phyloP scores from a whole-genome alignment of 2,113 vertebrate species.

The Lycaon pictus region DNA sequence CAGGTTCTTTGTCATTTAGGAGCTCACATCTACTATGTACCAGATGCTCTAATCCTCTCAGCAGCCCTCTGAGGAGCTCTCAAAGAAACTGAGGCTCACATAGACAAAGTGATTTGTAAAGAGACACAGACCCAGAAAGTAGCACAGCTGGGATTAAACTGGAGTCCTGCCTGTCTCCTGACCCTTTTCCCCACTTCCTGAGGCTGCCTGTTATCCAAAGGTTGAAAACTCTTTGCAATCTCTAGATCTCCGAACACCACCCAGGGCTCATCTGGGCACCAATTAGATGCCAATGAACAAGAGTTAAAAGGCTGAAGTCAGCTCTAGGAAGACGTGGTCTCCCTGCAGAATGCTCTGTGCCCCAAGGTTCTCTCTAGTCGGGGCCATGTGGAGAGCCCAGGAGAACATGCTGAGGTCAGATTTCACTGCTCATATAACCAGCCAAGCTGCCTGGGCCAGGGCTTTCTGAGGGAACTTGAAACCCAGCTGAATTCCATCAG shows the following conservation, averaged over 20 bases:
- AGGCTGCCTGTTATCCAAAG: not conserved
- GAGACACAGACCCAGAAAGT: not conserved
- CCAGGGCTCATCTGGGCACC: not conserved
- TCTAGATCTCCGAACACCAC: not conserved
- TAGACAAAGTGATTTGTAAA: not conserved
- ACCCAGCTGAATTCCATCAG: slow-evolving; percentile 46
- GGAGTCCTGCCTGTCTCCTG: not conserved
- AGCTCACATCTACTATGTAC: not conserved
- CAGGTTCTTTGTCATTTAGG: not conserved
- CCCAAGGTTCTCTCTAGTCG: not conserved
- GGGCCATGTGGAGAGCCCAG: not conserved
- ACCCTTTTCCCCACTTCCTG: not conserved
- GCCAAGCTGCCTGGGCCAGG: not conserved
- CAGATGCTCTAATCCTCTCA: not conserved
- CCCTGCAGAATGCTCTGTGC: not conserved
- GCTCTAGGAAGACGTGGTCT: not conserved
- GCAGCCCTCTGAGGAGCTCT: not conserved
- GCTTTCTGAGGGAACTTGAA: slow-evolving; percentile 73
- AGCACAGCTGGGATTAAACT: not conserved
- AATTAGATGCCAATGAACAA: not conserved
- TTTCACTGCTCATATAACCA: slow-evolving; percentile 3
- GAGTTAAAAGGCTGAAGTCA: not conserved
- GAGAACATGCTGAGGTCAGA: slow-evolving; percentile 62
- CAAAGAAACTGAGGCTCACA: not conserved
- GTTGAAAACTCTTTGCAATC: not conserved